Conservation (phyloP, 2,888 invertebrate genomes). For the Cephus nigrinus region DNA sequence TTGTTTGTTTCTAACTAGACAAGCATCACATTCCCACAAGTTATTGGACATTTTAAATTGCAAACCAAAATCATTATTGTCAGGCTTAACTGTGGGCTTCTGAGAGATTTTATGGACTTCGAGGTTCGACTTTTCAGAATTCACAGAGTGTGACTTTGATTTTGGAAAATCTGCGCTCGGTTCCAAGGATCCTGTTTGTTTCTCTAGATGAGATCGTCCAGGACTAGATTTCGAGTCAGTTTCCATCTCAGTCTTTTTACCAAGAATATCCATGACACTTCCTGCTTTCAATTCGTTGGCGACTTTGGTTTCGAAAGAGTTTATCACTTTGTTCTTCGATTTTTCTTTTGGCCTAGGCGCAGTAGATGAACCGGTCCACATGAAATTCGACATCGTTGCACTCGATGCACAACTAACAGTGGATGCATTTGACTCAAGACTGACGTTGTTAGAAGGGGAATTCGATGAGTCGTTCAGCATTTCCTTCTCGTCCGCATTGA, state of each 20-base stretch:
- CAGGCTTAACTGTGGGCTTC: slow-evolving; percentile 21
- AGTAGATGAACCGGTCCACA: slow-evolving; percentile 51
- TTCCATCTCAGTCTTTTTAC: slow-evolving; percentile 34
- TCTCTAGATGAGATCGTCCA: neutral
- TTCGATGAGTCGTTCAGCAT: slow-evolving; percentile 29
- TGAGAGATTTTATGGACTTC: slow-evolving; percentile 58
- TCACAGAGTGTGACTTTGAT: slow-evolving; percentile 54
- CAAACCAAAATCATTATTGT: slow-evolving; percentile 37
- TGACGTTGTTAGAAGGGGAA: slow-evolving; percentile 27
- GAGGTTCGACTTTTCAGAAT: slow-evolving; percentile 42
- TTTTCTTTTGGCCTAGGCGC: slow-evolving; percentile 53
- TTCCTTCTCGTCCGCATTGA: slow-evolving; percentile 54
- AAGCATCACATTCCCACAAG: slow-evolving; percentile 72
- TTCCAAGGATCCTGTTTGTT: neutral
- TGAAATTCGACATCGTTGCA: slow-evolving; percentile 51
- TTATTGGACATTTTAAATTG: slow-evolving; percentile 42
- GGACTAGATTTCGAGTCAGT: neutral
- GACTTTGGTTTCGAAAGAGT: slow-evolving; percentile 27
- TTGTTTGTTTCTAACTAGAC: slow-evolving; percentile 69
- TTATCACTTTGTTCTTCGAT: slow-evolving; percentile 40
- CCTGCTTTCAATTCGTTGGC: slow-evolving; percentile 60
- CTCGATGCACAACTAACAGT: slow-evolving; percentile 15
- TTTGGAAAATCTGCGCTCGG: slow-evolving; percentile 24
- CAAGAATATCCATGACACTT: slow-evolving; percentile 66
- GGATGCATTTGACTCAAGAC: slow-evolving; percentile 29